Base-by-base conservation (phyloP, 1,140 invertebrate species). In the Nasonia giraulti region DNA sequence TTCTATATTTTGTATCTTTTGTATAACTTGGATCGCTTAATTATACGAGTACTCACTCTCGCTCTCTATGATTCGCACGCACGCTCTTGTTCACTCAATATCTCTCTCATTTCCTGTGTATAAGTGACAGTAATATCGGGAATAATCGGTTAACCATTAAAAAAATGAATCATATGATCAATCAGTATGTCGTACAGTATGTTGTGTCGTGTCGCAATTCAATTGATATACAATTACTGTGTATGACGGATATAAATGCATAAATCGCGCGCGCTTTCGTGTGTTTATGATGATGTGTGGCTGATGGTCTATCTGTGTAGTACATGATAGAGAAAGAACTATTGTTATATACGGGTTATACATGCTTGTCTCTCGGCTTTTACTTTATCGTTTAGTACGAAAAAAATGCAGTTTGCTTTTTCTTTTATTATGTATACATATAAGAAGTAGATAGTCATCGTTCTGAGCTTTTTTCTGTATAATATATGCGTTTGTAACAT, bases 1-100 rank as follows among this genome's bases (percentile, higher is more conserved):
- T 86, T 85, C 73, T 88, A 87, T 87, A 87, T 90, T 87, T 84
- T 86, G 87, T 87, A n/a, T n/a, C n/a, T n/a, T n/a, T n/a, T n/a
- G 85, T 62, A 27, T 86, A 84, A 81, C 62, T 85, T 71, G 78
- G 66, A 85, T 83, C 88, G 73, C 87, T 88, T 87, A 87, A 88
- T 89, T 90, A 37, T 37, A 89, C 71, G 71, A 81, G 47, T 82
- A 71, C 62, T 3, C 76, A 62, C 81, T 80, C 37, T 80, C 68
- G 37, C 31, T 44, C 37, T 44, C 12, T 33, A 31, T 40, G 14
- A 23, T 50, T 71, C 50, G 40, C 68, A 68, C 66, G n/a, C n/a
- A 20, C 31, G 37, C 76, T 14, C 75, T 2, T 20, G 11, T 66
- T 6, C 62, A 62, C 66, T 11, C 40, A 8, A 37, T 37, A 74